Percentiles rank a stretch among this genome's conserved stretches.
These are phyloP conservation scores for Drosophila takahashii DNA, from an alignment of 1,140 invertebrate genomes.

Conservation along the genomic window DNA sequence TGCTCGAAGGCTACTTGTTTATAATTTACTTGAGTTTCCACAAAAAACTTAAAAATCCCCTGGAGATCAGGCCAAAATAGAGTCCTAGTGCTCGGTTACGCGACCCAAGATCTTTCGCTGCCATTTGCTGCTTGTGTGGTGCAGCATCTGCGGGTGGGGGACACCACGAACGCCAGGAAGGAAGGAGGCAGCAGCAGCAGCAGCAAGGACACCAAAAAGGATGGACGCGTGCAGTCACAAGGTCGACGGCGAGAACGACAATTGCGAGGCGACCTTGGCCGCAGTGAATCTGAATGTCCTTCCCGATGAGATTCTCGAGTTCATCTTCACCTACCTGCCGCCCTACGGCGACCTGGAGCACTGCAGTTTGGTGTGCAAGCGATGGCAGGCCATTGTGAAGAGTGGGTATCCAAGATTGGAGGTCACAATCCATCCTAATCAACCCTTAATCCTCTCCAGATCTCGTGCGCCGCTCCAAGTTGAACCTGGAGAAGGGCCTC, in stretches of 20 bases:
- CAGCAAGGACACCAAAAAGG: slow-evolving; percentile 26
- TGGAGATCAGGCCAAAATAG: neutral
- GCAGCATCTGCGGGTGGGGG: slow-evolving; percentile 35
- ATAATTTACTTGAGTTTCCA: slow-evolving; percentile 31
- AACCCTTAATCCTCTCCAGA: slow-evolving; percentile 40
- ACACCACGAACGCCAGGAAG: slow-evolving; percentile 8
- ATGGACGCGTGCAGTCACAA: slow-evolving; percentile 65
- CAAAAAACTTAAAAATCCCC: slow-evolving; percentile 12
- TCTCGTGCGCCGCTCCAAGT: slow-evolving; percentile 73
- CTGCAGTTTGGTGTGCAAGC: slow-evolving; percentile 93
- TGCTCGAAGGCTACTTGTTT: slow-evolving; percentile 22
- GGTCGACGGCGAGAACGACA: slow-evolving; percentile 52
- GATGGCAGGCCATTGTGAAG: slow-evolving; percentile 92
- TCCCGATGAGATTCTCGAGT: slow-evolving; percentile 96
- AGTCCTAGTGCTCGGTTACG: neutral
- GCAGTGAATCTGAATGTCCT: slow-evolving; percentile 86
- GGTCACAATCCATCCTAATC: neutral
- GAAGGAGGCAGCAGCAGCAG: slow-evolving; percentile 3
- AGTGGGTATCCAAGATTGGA: slow-evolving; percentile 87
- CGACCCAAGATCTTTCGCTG: neutral
- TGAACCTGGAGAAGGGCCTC: slow-evolving; percentile 78
- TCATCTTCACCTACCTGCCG: slow-evolving; percentile 94
- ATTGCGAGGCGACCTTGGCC: slow-evolving; percentile 28
- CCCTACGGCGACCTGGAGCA: slow-evolving; percentile 95
- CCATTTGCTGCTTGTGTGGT: slow-evolving; percentile 22